Evolutionary conservation across 2,888 invertebrate species (phyloP).

Genomic region (Sphaerophoria rueppellii): DNA sequence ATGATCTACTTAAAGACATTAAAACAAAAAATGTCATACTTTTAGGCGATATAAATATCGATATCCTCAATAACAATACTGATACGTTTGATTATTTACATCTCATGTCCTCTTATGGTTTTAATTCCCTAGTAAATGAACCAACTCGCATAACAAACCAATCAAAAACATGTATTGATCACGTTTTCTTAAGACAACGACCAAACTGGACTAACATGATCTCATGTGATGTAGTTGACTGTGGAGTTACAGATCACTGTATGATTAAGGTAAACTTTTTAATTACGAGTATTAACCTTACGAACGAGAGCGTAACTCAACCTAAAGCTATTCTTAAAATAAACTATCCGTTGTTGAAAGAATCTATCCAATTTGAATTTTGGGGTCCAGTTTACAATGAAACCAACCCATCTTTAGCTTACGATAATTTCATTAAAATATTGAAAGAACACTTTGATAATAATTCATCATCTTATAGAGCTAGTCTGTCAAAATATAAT

Average conservation of each 20-base stretch:
- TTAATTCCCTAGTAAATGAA: not conserved
- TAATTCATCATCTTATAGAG: not conserved
- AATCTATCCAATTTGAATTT: not conserved
- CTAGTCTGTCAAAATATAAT: too few species aligned
- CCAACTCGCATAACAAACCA: slow-evolving; percentile 1
- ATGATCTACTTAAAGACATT: not conserved
- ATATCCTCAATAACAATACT: not conserved
- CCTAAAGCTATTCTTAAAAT: not conserved
- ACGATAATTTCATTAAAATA: not conserved
- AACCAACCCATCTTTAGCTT: not conserved
- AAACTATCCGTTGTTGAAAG: not conserved
- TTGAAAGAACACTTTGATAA: not conserved
- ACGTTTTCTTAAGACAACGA: not conserved
- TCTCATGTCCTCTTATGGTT: slow-evolving; percentile 1
- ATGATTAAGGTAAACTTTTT: not conserved
- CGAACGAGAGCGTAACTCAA: too few species aligned
- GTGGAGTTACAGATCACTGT: slow-evolving; percentile 1
- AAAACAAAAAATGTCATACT: not conserved
- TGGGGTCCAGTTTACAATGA: slow-evolving; percentile 1
- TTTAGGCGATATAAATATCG: not conserved
- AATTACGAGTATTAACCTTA: not conserved
- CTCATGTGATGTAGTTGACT: not conserved
- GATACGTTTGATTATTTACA: not conserved
- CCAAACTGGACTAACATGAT: not conserved
- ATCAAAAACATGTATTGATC: slow-evolving; percentile 4